These are phyloP conservation scores for Drosophila orena DNA, from an alignment of 1,140 invertebrate species.

Conservation along the genomic window DNA sequence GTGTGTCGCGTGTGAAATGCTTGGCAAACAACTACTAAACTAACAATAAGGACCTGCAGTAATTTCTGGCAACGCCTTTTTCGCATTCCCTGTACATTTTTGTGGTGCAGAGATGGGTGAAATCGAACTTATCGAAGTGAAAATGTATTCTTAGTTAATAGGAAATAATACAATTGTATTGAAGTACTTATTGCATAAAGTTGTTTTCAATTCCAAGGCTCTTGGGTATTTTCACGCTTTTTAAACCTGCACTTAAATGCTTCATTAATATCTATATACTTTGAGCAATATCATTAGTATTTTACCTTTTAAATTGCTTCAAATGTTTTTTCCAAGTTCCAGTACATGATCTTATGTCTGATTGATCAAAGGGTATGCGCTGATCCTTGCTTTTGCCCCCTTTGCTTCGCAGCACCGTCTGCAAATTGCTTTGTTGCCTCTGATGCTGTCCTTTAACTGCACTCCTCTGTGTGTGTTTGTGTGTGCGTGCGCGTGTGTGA, in stretches of 20 bases:
- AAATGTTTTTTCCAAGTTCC: not conserved
- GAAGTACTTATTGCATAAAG: too few species aligned
- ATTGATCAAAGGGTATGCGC: slow-evolving; percentile 8
- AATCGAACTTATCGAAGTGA: too few species aligned
- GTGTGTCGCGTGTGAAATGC: slow-evolving; percentile 69
- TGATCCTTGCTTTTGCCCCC: not conserved
- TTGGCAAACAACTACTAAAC: slow-evolving; percentile 78
- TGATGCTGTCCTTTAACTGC: slow-evolving; percentile 42
- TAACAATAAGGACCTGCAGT: slow-evolving; percentile 76
- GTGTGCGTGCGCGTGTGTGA: slow-evolving; percentile 13
- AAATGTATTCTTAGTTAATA: not conserved
- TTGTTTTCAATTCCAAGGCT: too few species aligned
- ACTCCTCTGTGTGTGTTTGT: slow-evolving; percentile 10
- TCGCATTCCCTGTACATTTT: slow-evolving; percentile 17
- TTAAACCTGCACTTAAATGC: too few species aligned
- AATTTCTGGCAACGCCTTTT: slow-evolving; percentile 69
- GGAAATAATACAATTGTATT: not conserved
- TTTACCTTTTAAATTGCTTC: not conserved
- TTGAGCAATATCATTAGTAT: too few species aligned
- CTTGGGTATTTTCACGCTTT: too few species aligned
- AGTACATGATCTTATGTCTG: not conserved
- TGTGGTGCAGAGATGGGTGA: too few species aligned
- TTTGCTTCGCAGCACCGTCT: slow-evolving; percentile 6
- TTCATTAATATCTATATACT: too few species aligned
- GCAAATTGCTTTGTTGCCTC: slow-evolving; percentile 55